These are phyloP conservation scores for Akabosia matsudoensis DNA, from an alignment of 1,140 invertebrate genomes.

Conservation along the genomic window DNA sequence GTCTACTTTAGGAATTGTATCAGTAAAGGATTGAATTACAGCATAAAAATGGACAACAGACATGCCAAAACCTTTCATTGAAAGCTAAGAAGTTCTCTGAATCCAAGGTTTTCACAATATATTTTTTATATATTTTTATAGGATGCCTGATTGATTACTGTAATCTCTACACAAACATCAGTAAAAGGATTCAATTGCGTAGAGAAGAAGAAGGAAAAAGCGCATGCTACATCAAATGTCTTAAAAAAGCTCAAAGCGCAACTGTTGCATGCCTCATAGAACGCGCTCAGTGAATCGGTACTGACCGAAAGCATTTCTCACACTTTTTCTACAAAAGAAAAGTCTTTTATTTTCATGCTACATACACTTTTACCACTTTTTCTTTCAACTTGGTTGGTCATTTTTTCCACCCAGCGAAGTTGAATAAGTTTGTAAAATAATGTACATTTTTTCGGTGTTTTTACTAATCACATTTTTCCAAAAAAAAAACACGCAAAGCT, in stretches of 20 bases:
- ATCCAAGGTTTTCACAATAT: background rate
- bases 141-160: background rate
- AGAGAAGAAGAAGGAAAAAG: no score
- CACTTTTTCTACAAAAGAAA: slow-evolving; percentile 7
- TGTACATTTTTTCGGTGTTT: background rate
- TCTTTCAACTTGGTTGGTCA: background rate
- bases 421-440: background rate
- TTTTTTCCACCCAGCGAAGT: background rate
- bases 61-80: background rate
- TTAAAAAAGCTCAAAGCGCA: no score
- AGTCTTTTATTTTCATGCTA: background rate
- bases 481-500: slow-evolving; percentile 12
- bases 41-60: background rate
- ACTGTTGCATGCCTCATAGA: no score
- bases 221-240: no score
- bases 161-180: background rate
- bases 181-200: background rate
- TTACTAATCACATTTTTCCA: background rate
- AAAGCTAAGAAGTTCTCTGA: background rate
- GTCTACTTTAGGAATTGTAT: background rate
- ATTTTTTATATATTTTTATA: background rate
- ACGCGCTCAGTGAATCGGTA: no score
- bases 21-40: slow-evolving; percentile 18
- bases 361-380: background rate
- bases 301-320: slow-evolving; percentile 2